A percentile compares a stretch with the other conserved stretches of the same genome.
These are phyloP conservation scores for Stichopus chloronotus DNA, from an alignment of 35 echinoderm and acorn worm genomes.

Conservation along the genomic window DNA sequence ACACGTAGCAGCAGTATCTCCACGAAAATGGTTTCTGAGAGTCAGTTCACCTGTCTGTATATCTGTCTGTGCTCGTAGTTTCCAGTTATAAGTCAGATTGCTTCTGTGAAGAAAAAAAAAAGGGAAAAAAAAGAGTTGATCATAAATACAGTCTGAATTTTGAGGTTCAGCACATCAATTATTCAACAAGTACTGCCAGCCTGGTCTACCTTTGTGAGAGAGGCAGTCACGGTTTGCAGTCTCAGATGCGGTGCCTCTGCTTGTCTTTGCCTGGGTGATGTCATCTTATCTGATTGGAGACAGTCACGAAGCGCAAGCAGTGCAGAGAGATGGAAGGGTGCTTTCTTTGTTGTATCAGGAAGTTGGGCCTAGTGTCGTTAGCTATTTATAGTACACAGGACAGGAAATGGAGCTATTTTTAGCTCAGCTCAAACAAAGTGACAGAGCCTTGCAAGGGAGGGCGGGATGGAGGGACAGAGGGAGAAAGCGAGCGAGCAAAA, in stretches of 20 bases:
- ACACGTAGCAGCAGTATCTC: no score
- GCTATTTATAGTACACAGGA: background rate
- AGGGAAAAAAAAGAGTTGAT: background rate
- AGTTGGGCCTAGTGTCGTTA: background rate
- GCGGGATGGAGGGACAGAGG: background rate
- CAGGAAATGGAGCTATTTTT: background rate
- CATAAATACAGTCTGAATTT: background rate
- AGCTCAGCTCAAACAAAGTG: background rate
- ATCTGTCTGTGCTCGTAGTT: no score
- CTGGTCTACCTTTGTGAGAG: background rate
- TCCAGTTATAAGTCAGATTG: background rate
- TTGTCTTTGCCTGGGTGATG: background rate
- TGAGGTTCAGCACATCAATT: background rate
- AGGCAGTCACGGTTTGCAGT: no score
- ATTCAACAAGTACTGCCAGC: background rate
- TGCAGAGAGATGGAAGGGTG: no score
- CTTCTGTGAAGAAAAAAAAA: background rate
- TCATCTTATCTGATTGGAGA: background rate
- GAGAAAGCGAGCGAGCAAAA: background rate
- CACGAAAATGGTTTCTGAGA: no score
- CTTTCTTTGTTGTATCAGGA: background rate
- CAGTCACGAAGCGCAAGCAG: background rate
- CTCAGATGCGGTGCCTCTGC: no score
- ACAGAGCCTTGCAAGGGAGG: background rate
- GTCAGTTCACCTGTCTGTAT: no score